Base-by-base conservation (phyloP, 2,797 vertebrate species). In the Acipenser transmontanus region DNA sequence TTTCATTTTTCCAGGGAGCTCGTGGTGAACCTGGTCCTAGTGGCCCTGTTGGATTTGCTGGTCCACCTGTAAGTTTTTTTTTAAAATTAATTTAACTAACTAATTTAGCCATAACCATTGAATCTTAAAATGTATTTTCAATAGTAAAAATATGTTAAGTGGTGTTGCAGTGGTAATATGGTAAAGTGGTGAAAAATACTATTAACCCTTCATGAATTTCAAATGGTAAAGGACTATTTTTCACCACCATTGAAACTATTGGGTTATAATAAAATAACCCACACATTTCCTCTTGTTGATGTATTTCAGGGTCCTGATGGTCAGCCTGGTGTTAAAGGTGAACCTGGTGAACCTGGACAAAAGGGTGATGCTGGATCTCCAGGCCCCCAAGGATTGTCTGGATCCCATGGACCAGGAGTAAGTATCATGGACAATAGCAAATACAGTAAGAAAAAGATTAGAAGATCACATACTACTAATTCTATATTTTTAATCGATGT, bases 11-110 rank as follows among this genome's bases (percentile, higher is more conserved):
- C n/a, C 83, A 99, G 97, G 97, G 97, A 52, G 87, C 94, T 49
- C 88, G 96, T 82, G 97, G 97, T 74, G 97, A 99, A 82, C 94
- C 94, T 71, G 97, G 97, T 11, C 95, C 97, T 9, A 98, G 93
- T 11, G 97, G 97, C 0, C 81, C 94, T 72, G 96, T 96, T 78
- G 97, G 97, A 71, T 99, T 99, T 87, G 83, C 91, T 76, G 97
- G 97, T 73, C 86, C 95, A 4, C 95, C 91, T 80, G 97, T 99
- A 89, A 78, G 91, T 81, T 64, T 47, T 73, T 62, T n/a, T n/a
- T n/a, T n/a, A n/a, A 59, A 61, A 59, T 62, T 51, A 47, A 62
- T 48, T 63, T 62, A 34, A 13, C 12, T 17, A 7, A 50, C 66
- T 0, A 0, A 0, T 9, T 9, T 54, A 54, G 8, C 52, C 5